Evolutionary conservation across 1,140 invertebrate genomes (phyloP), one percentile per base, ranked within the genome.

Genomic region (Zeugodacus cucurbitae): DNA sequence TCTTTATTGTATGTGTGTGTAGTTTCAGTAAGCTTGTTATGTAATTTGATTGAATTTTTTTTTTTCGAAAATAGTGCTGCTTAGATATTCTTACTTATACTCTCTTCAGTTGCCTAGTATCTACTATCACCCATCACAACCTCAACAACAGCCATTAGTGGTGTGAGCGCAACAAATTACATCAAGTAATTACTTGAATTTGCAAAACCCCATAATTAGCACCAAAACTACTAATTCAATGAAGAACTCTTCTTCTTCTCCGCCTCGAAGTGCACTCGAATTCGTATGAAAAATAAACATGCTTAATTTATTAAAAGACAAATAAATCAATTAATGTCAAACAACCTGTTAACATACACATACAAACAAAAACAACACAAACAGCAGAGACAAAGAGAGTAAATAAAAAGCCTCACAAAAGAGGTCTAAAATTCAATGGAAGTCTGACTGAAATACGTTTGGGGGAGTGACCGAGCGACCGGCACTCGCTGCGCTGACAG

Each of bases 241-340:
- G 20, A 59, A 59, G n/a, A n/a, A n/a, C n/a, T n/a, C n/a, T n/a
- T n/a, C n/a, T 22, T 59, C 22, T 59, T 59, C n/a, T n/a, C 58
- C 14, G 48, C 48, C 48, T 54, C 48, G 2, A 67, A 67, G n/a
- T 14, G 62, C 26, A 67, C 62, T 67, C 10, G 62, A 34, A 26
- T 64, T 87, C 10, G 32, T 48, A 70, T 48, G 41, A 44, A 87
- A 57, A 88, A 41, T 54, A 88, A 88, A 29, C 57, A 88, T 29
- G 74, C 88, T 90, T 90, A 91, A 92, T 92, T 91, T 90, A 91
- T 92, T 91, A 91, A 91, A 92, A 91, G 91, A 90, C 91, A 91
- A 92, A 92, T 92, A 92, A 92, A 92, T 92, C 91, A 92, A 92
- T 92, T 92, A 92, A 91, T 92, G 91, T 91, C 91, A 92, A 92